These are phyloP conservation scores for Lethrus apterus DNA, from an alignment of 1,140 invertebrate genomes.

Conservation along the genomic window DNA sequence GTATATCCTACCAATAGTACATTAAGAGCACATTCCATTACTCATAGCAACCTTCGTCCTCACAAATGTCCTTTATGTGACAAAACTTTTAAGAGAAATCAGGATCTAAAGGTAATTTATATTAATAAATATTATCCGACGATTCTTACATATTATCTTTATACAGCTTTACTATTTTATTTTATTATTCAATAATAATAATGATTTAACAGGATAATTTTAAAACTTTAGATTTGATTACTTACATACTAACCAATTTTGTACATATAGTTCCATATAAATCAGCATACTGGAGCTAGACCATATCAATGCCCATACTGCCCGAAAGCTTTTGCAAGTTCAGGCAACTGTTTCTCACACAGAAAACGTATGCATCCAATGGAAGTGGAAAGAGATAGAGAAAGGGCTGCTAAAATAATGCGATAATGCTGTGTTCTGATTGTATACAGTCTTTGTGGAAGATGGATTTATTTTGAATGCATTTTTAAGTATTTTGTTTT, in stretches of 20 bases:
- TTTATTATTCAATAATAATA: slow-evolving; percentile 39
- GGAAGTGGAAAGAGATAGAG: slow-evolving; percentile 36
- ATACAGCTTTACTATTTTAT: slow-evolving; percentile 17
- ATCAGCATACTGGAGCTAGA: slow-evolving; percentile 72
- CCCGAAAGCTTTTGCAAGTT: slow-evolving; percentile 69
- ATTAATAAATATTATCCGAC: no score
- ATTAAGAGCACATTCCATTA: slow-evolving; percentile 61
- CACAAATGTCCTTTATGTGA: slow-evolving; percentile 64
- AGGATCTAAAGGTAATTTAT: slow-evolving; percentile 58
- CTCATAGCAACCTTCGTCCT: slow-evolving; percentile 61
- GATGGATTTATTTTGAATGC: no score
- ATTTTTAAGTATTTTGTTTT: no score
- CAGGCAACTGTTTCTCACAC: slow-evolving; percentile 70
- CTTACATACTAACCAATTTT: no score
- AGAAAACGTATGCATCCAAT: slow-evolving; percentile 63
- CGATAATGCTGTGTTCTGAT: no score
- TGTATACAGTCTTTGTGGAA: no score
- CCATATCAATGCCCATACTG: slow-evolving; percentile 78
- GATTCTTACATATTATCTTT: no score
- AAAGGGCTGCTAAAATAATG: slow-evolving; percentile 33
- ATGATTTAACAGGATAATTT: no score
- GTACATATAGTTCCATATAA: slow-evolving; percentile 72
- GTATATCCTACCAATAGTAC: slow-evolving; percentile 65
- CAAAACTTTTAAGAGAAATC: slow-evolving; percentile 68
- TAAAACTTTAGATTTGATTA: no score